Base-by-base conservation (phyloP, 2,888 invertebrate species). In the Rhimphoctona megacephalus region DNA sequence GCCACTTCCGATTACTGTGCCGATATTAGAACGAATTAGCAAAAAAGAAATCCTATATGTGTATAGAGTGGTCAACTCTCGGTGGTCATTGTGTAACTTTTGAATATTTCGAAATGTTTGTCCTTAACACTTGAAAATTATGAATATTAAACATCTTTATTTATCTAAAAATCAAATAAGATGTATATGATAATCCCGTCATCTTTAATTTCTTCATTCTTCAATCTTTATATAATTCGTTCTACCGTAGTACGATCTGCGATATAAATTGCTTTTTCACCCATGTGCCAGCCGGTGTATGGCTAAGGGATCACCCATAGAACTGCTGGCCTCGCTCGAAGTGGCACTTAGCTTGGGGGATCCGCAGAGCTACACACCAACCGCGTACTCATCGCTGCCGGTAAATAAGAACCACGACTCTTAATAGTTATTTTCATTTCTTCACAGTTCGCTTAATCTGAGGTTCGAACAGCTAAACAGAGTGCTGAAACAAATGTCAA, bases 381-480 rank as follows among this genome's bases (percentile, higher is more conserved):
- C 49, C 49, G 17, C 5, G 17, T 17, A 49, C 19, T 17, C 49
- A 49, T 49, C 49, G 17, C 19, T 19, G 49, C 19, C 49, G 49
- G 17, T 19, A 5, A 49, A 17, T 49, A 4, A 49, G 17, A 39
- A n/a, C n/a, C n/a, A n/a, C n/a, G n/a, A n/a, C n/a, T n/a, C n/a
- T n/a, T n/a, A n/a, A 39, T 39, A 9, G 39, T 49, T 5, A 49
- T 49, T 49, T 49, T 11, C 11, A 4, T 49, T 49, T 49, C 2
- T 17, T 19, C 19, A 17, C 49, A 87, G 87, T 11, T 81, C 86
- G n/a, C 54, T 85, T 17, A 67, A 52, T 1, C 11, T 43, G 69
- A 69, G 83, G 66, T 87, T 86, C 64, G 5, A 54, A 14, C 85
- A 81, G 36, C 14, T 92, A 61, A 91, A 91, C 76, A 64, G 49